A percentile compares a stretch with the other conserved stretches of the same genome.
Evolutionary conservation across 92 coral and sea anemone genomes (phyloP).

Genomic region (Montipora capitata): DNA sequence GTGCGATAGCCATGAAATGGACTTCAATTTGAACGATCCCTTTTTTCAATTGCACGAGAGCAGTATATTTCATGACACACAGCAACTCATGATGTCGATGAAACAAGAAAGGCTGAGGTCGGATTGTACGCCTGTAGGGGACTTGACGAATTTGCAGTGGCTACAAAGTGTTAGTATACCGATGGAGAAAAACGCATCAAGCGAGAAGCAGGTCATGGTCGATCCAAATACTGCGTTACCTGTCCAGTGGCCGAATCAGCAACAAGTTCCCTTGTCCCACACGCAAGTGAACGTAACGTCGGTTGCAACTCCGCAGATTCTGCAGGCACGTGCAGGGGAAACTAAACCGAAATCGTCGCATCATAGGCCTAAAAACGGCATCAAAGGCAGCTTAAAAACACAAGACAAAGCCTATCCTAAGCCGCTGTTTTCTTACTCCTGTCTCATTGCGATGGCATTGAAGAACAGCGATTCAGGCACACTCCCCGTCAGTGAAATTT

Average conservation of each 20-base stretch:
- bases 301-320: slow-evolving; percentile 76
- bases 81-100: slow-evolving; percentile 78
- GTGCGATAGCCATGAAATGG: slow-evolving; percentile 96
- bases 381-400: slow-evolving; percentile 88
- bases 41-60: slow-evolving; percentile 85
- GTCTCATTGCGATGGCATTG: slow-evolving; percentile 99
- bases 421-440: slow-evolving; percentile 98
- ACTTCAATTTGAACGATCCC: slow-evolving; percentile 98
- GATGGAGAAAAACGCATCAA: slow-evolving; percentile 87
- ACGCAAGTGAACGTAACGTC: slow-evolving; percentile 78
- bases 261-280: slow-evolving; percentile 71
- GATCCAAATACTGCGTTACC: slow-evolving; percentile 99
- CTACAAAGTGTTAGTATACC: slow-evolving; percentile 98
- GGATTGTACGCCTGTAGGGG: slow-evolving; percentile 86
- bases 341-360: slow-evolving; percentile 70
- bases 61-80: slow-evolving; percentile 70
- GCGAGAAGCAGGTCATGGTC: slow-evolving; percentile 92
- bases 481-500: slow-evolving; percentile 99
- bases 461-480: slow-evolving; percentile 98
- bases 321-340: slow-evolving; percentile 88
- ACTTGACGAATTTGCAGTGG: slow-evolving; percentile 99
- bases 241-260: slow-evolving; percentile 91
- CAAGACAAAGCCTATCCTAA: slow-evolving; percentile 96
- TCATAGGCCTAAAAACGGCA: slow-evolving; percentile 80
- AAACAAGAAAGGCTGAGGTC: slow-evolving; percentile 85